Conservation (phyloP, 2,888 invertebrate genomes). For the Drosophila ustulata region DNA sequence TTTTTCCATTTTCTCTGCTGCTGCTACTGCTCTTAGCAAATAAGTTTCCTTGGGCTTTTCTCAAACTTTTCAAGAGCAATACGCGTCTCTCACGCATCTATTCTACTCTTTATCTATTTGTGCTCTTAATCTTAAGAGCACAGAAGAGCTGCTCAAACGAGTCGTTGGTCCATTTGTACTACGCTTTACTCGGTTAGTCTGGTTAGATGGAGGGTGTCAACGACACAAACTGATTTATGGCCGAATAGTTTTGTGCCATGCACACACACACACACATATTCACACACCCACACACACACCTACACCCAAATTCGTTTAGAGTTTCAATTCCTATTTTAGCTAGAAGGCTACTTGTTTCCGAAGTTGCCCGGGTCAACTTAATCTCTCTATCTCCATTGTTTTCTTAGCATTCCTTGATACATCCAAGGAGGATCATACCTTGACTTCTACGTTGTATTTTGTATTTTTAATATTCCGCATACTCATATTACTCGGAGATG, state of each 20-base stretch:
- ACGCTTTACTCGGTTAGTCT: not conserved
- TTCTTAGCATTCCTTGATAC: too few relatives aligned
- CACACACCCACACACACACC: not conserved
- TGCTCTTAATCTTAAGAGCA: slow-evolving; percentile 54
- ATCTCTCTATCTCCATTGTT: too few relatives aligned
- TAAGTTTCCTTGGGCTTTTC: slow-evolving; percentile 48
- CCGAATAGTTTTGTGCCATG: not conserved
- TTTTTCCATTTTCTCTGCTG: slow-evolving; percentile 42
- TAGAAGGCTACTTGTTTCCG: not conserved
- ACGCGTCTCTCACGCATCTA: slow-evolving; percentile 8
- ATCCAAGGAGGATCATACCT: too few relatives aligned
- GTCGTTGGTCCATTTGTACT: slow-evolving; percentile 1
- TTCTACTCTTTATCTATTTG: slow-evolving; percentile 41
- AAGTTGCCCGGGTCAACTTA: not conserved
- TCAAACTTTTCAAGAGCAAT: slow-evolving; percentile 45
- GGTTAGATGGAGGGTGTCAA: not conserved
- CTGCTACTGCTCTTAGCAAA: slow-evolving; percentile 16
- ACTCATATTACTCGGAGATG: too few relatives aligned
- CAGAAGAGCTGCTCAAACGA: not conserved
- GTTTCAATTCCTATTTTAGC: not conserved
- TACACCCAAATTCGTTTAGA: not conserved
- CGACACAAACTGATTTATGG: slow-evolving; percentile 38
- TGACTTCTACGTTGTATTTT: too few relatives aligned
- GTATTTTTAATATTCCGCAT: too few relatives aligned
- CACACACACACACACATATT: not conserved